Percentiles rank a stretch among this genome's conserved stretches.
These are phyloP conservation scores for Aphidius ervi DNA, from an alignment of 1,140 invertebrate species.

Conservation along the genomic window DNA sequence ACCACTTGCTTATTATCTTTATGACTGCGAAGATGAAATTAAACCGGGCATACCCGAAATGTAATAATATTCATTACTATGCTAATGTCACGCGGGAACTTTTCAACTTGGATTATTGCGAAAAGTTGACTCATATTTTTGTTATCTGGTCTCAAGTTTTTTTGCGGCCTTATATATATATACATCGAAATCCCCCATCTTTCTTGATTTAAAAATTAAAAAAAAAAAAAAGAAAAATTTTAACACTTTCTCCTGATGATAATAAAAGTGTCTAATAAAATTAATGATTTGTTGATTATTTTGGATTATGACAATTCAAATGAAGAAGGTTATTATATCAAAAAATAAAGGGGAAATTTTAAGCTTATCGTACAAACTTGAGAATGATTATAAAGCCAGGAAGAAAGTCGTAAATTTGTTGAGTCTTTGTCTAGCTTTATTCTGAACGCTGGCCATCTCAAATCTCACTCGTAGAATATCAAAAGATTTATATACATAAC, in stretches of 20 bases:
- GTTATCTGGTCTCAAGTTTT: constrained; percentile 42
- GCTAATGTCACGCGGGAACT: constrained; percentile 45
- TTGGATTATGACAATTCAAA: background rate
- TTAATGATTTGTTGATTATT: background rate
- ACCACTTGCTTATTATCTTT: constrained; percentile 55
- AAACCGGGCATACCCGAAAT: constrained; percentile 52
- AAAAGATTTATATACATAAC: no score
- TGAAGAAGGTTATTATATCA: background rate
- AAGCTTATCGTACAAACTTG: no score
- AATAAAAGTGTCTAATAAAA: no score
- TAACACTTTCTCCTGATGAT: no score
- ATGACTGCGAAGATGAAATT: constrained; percentile 54
- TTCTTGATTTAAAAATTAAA: no score
- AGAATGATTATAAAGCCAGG: no score
- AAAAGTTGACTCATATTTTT: constrained; percentile 53
- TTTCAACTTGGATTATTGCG: constrained; percentile 38
- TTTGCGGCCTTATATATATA: no score
- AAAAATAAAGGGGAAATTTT: background rate
- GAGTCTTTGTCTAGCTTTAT: background rate
- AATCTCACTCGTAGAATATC: no score
- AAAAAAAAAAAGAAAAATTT: no score
- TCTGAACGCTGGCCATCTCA: no score
- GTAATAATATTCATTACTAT: constrained; percentile 57
- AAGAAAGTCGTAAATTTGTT: background rate
- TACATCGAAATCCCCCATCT: no score